phyloP scores from a whole-genome alignment of 2,797 vertebrate genomes.

The Oceanodroma leucorhoa region DNA sequence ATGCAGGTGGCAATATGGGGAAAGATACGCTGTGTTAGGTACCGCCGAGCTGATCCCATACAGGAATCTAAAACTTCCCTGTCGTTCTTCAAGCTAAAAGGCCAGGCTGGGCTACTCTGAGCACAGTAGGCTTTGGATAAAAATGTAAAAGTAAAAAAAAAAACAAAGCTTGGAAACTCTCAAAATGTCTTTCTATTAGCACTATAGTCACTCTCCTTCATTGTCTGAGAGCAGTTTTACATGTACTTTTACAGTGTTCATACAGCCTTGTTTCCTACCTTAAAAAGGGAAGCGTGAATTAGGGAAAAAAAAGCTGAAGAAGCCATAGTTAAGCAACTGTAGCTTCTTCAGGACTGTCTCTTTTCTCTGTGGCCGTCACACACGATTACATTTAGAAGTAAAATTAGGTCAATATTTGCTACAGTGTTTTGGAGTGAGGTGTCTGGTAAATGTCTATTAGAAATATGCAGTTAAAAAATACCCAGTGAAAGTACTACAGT shows the following conservation, averaged over 20 bases:
- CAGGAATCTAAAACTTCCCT: neutral
- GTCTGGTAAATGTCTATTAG: neutral
- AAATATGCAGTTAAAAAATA: neutral
- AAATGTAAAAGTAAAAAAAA: neutral
- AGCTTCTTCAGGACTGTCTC: neutral
- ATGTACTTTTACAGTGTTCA: neutral
- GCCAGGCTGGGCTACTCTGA: neutral
- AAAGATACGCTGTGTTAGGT: rapidly evolving
- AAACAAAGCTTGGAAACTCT: neutral
- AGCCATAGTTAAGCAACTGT: neutral
- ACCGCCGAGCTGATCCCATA: neutral
- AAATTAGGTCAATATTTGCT: conserved; percentile 42
- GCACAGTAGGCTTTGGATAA: neutral
- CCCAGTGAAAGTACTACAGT: neutral
- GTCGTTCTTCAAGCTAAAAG: neutral
- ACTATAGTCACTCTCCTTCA: neutral
- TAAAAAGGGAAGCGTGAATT: neutral
- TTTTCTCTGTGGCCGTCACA: neutral
- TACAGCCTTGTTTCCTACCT: neutral
- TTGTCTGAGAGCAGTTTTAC: neutral
- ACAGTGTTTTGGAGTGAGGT: neutral
- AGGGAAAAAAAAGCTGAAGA: neutral
- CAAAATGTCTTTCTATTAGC: neutral
- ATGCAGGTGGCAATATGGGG: neutral
- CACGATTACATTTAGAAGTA: neutral